These are phyloP conservation scores for Bagarius yarrelli DNA, from an alignment of 2,113 vertebrate species.

Conservation along the genomic window DNA sequence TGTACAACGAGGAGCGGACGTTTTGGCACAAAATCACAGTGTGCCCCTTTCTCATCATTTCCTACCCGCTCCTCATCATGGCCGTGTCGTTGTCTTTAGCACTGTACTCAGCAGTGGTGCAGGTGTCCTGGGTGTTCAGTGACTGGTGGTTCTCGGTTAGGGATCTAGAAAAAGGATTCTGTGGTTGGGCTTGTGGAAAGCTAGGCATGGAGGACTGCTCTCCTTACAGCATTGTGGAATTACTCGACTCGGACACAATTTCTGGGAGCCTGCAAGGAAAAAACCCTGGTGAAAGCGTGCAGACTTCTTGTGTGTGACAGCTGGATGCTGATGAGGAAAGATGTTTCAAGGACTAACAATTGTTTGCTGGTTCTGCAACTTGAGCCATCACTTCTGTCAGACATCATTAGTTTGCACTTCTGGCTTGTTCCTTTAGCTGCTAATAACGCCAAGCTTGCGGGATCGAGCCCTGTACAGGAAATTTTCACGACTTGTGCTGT, in stretches of 20 bases:
- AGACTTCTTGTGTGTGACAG: slow-evolving; percentile 85
- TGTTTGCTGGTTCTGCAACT: background rate
- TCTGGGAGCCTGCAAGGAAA: slow-evolving; percentile 86
- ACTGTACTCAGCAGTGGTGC: slow-evolving; percentile 85
- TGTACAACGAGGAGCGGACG: slow-evolving; percentile 97
- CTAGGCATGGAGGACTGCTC: slow-evolving; percentile 95
- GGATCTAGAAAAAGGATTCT: slow-evolving; percentile 98
- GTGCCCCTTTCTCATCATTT: slow-evolving; percentile 93
- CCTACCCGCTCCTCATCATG: slow-evolving; percentile 95
- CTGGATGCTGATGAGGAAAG: background rate
- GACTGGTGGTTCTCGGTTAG: slow-evolving; percentile 90
- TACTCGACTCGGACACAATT: slow-evolving; percentile 91
- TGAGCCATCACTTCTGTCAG: background rate
- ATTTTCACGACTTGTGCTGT: too few species aligned
- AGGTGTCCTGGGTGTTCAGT: slow-evolving; percentile 92
- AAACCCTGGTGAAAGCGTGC: slow-evolving; percentile 76
- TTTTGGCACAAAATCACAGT: slow-evolving; percentile 98
- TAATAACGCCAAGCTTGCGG: too few species aligned
- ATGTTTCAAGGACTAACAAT: background rate
- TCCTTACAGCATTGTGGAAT: slow-evolving; percentile 93
- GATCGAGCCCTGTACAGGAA: too few species aligned
- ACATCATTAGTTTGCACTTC: background rate
- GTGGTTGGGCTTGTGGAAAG: slow-evolving; percentile 95
- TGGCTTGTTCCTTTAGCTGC: background rate
- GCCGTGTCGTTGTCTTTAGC: slow-evolving; percentile 84